phyloP scores from a whole-genome alignment of 2,888 invertebrate species.

The Rapana venosa region DNA sequence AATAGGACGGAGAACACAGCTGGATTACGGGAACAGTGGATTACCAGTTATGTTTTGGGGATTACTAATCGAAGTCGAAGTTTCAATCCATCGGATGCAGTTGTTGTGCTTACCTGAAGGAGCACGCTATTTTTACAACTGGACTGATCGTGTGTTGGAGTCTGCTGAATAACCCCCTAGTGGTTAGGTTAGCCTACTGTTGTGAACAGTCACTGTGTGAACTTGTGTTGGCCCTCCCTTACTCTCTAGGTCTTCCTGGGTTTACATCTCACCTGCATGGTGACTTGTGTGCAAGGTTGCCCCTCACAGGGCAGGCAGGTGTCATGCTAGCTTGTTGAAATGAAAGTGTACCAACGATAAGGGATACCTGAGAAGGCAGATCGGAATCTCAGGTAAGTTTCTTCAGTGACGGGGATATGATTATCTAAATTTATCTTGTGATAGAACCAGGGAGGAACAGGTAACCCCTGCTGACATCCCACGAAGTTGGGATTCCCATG shows the following conservation, averaged over 20 bases:
- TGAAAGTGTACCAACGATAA: neutral
- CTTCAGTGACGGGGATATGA: too few species aligned
- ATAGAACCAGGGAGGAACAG: too few species aligned
- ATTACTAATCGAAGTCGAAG: neutral
- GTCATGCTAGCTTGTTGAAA: neutral
- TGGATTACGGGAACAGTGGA: conserved; percentile 6
- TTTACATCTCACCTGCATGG: conserved; percentile 25
- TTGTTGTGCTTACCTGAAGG: neutral
- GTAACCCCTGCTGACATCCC: too few species aligned
- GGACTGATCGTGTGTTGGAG: neutral
- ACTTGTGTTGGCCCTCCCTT: neutral
- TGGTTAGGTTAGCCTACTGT: too few species aligned
- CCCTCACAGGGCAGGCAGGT: conserved; percentile 15
- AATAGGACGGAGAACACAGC: neutral
- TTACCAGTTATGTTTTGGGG: neutral
- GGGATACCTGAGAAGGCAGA: conserved; percentile 19
- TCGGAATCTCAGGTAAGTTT: conserved; percentile 21
- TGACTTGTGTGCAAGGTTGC: neutral
- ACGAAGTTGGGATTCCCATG: too few species aligned
- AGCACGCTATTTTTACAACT: neutral
- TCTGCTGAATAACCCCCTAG: too few species aligned
- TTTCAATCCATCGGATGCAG: neutral
- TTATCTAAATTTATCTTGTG: too few species aligned
- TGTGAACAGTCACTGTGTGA: neutral
- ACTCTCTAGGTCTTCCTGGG: conserved; percentile 1